phyloP scores from a whole-genome alignment of 2,888 invertebrate species.

The Junonia oenone region DNA sequence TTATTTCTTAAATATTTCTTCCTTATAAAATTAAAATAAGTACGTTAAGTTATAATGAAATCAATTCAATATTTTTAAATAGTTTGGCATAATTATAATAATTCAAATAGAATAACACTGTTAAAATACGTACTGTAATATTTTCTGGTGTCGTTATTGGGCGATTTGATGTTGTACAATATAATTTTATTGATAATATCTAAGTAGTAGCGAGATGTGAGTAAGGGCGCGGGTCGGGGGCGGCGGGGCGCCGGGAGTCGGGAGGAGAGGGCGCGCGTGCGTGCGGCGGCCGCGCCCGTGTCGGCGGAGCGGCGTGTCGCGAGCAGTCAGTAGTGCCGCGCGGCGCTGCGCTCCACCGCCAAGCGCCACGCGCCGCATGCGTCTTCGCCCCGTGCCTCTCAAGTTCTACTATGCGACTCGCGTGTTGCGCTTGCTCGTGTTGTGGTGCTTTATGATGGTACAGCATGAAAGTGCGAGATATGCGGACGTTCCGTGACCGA shows the following conservation, averaged over 20 bases:
- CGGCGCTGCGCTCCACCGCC: conserved; percentile 44
- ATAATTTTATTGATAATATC: conserved; percentile 79
- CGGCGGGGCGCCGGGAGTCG: conserved; percentile 29
- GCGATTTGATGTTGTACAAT: conserved; percentile 66
- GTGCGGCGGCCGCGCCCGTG: conserved; percentile 54
- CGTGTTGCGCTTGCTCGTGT: conserved; percentile 66
- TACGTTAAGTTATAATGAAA: too few species aligned
- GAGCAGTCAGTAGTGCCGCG: conserved; percentile 56
- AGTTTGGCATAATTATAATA: too few species aligned
- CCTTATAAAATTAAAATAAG: too few species aligned
- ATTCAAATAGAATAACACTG: not conserved
- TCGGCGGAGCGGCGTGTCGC: conserved; percentile 36
- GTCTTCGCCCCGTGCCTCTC: conserved; percentile 31
- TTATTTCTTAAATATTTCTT: too few species aligned
- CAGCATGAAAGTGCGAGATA: conserved; percentile 71
- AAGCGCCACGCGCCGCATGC: conserved; percentile 39
- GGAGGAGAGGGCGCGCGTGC: conserved; percentile 48
- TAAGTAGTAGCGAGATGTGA: conserved; percentile 68
- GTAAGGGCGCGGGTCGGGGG: conserved; percentile 48
- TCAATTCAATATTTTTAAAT: too few species aligned
- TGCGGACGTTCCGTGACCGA: conserved; percentile 74
- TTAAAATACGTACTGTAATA: not conserved
- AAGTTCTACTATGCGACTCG: conserved; percentile 58
- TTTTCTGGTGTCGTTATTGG: conserved; percentile 34
- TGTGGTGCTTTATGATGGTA: conserved; percentile 76